Base-by-base conservation (phyloP, 1,140 invertebrate genomes). In the Eurosta solidaginis region DNA sequence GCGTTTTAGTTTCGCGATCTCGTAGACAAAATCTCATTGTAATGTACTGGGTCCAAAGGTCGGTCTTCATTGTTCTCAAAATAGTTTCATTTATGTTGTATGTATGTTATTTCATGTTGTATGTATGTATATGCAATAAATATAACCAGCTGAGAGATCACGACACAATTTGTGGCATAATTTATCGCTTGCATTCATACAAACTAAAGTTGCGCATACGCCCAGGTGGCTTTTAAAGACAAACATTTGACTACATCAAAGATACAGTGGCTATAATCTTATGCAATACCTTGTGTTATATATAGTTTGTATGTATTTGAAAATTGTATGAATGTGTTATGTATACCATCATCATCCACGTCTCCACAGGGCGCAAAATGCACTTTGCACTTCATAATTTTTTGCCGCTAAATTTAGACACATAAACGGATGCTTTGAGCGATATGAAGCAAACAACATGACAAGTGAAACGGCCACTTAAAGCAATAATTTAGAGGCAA, bases 321-420 rank as follows among this genome's bases (percentile, higher is more conserved):
- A n/a, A 54, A 5, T 14, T 59, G 20, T 33, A 10, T 4, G 20
- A 52, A 10, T 10, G 4, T 52, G 22, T 25, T 50, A 27, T 25
- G 9, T 54, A 20, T 10, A 4, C 50, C 29, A 29, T 54, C 22
- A 36, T 25, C 29, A 59, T 12, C 54, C 54, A 59, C 54, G 14
- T 36, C 6, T 59, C 54, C 54, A 33, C 12, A 25, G n/a, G 54
- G 54, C 54, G n/a, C 14, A 33, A 27, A 59, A 59, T 59, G 54
- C 54, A 59, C 54, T 59, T 59, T 59, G 54, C 54, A 33, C 54
- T 59, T 33, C 14, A 59, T 59, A 59, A 59, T 59, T 59, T 59
- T n/a, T 29, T 59, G n/a, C 3, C 6, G 3, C 54, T 59, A 59
- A 33, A 59, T 59, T 59, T 59, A 59, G 25, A 12, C 54, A 59